These are phyloP conservation scores for Gavialis gangeticus DNA, from an alignment of 2,113 vertebrate genomes.

Conservation along the genomic window DNA sequence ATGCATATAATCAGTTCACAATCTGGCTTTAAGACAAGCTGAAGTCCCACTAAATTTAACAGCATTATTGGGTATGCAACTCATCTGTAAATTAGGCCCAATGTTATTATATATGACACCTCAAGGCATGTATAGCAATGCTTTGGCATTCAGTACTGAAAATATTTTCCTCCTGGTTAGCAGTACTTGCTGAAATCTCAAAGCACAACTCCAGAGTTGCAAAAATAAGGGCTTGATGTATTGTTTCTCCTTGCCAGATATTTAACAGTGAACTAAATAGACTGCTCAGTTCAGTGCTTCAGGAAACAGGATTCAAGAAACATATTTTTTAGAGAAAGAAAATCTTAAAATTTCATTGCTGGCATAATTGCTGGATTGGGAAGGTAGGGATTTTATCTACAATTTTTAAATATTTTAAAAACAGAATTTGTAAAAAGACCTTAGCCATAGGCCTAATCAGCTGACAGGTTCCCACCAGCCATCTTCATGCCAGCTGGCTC, in stretches of 20 bases:
- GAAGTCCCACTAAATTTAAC: neutral
- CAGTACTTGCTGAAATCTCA: neutral
- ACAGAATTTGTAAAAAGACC: constrained; percentile 64
- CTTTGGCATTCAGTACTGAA: constrained; percentile 9
- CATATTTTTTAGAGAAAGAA: constrained; percentile 55
- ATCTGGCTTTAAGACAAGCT: neutral
- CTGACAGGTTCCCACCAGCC: constrained; percentile 76
- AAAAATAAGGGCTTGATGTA: constrained; percentile 53
- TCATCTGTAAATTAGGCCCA: neutral
- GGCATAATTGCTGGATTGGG: constrained; percentile 34
- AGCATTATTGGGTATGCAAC: neutral
- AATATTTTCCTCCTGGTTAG: neutral
- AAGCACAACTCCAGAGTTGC: neutral
- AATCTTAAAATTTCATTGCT: constrained; percentile 24
- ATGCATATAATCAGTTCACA: neutral
- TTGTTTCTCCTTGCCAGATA: constrained; percentile 33
- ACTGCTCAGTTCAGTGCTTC: constrained; percentile 24
- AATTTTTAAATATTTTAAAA: constrained; percentile 67
- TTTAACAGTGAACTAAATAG: constrained; percentile 59
- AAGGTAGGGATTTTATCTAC: constrained; percentile 8
- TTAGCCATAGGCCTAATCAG: constrained; percentile 70
- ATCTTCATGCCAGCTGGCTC: constrained; percentile 74
- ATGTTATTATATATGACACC: neutral
- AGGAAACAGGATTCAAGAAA: constrained; percentile 45
- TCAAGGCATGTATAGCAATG: constrained; percentile 13